phyloP scores from a whole-genome alignment of 2,888 invertebrate species.

The Spilarctia lutea region DNA sequence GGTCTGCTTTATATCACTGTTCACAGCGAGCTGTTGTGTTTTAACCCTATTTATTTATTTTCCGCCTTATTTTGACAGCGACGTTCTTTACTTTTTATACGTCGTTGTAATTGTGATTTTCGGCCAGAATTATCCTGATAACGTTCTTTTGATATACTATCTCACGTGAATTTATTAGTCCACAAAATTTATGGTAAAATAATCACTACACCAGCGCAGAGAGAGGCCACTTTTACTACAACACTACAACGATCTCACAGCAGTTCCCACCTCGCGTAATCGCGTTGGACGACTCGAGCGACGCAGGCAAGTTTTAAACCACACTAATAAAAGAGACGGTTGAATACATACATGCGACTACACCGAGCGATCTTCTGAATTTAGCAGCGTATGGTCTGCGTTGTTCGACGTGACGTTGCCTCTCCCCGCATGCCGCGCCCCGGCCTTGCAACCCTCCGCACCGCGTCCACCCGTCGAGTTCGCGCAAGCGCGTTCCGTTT shows the following conservation, averaged over 20 bases:
- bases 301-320: slow-evolving; percentile 80
- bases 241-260: slow-evolving; percentile 73
- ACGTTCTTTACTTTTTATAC: slow-evolving; percentile 58
- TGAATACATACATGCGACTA: slow-evolving; percentile 37
- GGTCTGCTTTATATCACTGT: slow-evolving; percentile 68
- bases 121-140: slow-evolving; percentile 47
- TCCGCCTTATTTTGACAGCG: slow-evolving; percentile 80
- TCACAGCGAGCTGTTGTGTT: slow-evolving; percentile 67
- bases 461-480: slow-evolving; percentile 69
- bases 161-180: slow-evolving; percentile 44
- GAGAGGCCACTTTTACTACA: slow-evolving; percentile 78
- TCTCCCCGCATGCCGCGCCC: slow-evolving; percentile 73
- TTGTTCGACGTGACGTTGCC: slow-evolving; percentile 84
- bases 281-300: slow-evolving; percentile 81
- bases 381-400: slow-evolving; percentile 75
- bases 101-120: slow-evolving; percentile 47
- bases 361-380: slow-evolving; percentile 60
- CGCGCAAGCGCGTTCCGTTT: slow-evolving; percentile 82
- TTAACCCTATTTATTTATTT: slow-evolving; percentile 84
- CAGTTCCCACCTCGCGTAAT: slow-evolving; percentile 82
- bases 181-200: slow-evolving; percentile 61
- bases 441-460: slow-evolving; percentile 82
- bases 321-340: slow-evolving; percentile 52
- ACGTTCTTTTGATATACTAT: slow-evolving; percentile 35
- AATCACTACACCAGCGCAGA: slow-evolving; percentile 60